Base-by-base conservation (phyloP, 2,888 invertebrate species). In the Stenodema calcarata region DNA sequence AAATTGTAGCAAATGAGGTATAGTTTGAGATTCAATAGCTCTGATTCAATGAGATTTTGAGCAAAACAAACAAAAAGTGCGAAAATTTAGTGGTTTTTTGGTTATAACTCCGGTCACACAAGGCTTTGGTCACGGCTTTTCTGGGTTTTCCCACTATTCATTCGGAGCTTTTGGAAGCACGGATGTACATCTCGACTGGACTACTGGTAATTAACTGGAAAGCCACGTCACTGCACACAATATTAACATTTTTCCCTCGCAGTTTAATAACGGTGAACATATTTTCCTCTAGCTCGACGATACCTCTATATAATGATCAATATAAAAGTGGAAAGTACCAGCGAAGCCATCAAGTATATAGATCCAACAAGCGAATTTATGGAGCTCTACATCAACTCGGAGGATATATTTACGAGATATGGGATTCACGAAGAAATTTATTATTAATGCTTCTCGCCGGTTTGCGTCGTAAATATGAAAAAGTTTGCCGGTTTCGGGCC, bases 401-500 rank as follows among this genome's bases (percentile, higher is more conserved):
- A 30, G 30, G 73, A 35, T 73, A 35, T 73, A 73, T 73, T 73
- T n/a, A 73, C 35, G 73, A 14, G 41, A 73, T 73, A 73, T 41
- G 73, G 73, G 73, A 73, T 41, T 73, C 73, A 35, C 16, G 35
- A 41, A 73, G 73, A 73, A 73, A 73, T 73, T 73, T 73, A 73
- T 73, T 73, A 73, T 73, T 73, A 73, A 73, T 73, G 73, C 73
- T 62, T 54, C 62, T 73, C 73, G 35, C 73, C 16, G 62, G 23
- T 27, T 62, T 23, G 41, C 73, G 9, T 41, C 73, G 73, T 73
- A 73, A 73, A 73, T 73, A 73, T 35, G 41, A 30, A 73, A 73
- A 73, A 73, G 35, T 73, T 73, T 18, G 16, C 73, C 73, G 16
- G 73, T 16, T 35, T 35, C 14, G 73, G 30, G 9, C 6, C 35